A percentile compares a stretch with the other conserved stretches of the same genome.
These are phyloP conservation scores for Urocyon cinereoargenteus DNA, from an alignment of 2,797 vertebrate genomes.

Conservation along the genomic window DNA sequence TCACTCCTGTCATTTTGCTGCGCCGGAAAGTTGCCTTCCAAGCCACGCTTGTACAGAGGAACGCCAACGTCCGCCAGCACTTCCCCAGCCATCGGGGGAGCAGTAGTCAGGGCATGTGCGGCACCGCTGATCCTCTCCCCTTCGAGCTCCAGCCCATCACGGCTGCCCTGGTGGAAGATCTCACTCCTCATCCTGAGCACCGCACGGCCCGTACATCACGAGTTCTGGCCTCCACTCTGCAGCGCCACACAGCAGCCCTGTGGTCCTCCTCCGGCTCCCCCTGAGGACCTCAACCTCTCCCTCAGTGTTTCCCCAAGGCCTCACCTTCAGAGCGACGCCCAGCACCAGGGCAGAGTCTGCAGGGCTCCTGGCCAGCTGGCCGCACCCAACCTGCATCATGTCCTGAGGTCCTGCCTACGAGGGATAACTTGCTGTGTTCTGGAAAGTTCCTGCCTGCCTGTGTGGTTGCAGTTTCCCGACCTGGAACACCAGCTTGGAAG, in stretches of 20 bases:
- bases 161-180: neutral
- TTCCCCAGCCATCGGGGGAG: neutral
- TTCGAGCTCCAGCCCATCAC: neutral
- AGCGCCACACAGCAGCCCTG: neutral
- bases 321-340: neutral
- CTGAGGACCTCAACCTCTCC: neutral
- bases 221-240: neutral
- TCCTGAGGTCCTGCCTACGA: neutral
- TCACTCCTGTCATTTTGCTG: neutral
- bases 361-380: neutral
- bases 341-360: accelerated
- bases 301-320: neutral
- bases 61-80: neutral
- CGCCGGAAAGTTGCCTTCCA: neutral
- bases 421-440: neutral
- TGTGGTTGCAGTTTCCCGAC: neutral
- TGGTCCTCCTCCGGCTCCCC: neutral
- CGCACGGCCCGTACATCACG: neutral
- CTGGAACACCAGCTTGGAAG: neutral
- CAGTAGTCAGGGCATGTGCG: too few relatives aligned
- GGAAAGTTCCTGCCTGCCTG: neutral
- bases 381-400: neutral
- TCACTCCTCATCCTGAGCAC: neutral
- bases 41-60: neutral
- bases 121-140: neutral